A percentile compares a stretch with the other conserved stretches of the same genome.
These are phyloP conservation scores for Phylloscopus collybita DNA, from an alignment of 2,797 vertebrate genomes.

Conservation along the genomic window DNA sequence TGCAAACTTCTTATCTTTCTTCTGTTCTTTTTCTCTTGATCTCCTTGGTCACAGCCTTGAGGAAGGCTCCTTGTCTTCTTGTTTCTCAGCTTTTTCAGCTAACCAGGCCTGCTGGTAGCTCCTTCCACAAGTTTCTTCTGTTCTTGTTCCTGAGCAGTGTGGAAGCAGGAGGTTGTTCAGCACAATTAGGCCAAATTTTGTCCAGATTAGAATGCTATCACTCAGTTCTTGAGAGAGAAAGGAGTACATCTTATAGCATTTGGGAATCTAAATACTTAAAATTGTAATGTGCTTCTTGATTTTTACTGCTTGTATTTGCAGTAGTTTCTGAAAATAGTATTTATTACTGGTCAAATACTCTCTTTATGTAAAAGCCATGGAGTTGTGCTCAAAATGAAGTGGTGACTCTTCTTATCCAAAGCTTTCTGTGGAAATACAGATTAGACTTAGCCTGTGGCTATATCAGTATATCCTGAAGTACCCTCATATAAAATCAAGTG, in stretches of 20 bases:
- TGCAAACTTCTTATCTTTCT: no score
- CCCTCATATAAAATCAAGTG: neutral
- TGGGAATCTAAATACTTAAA: neutral
- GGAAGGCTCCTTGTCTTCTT: no score
- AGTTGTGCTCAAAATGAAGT: neutral
- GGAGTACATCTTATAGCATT: neutral
- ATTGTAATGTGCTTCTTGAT: neutral
- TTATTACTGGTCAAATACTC: neutral
- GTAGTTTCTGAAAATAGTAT: neutral
- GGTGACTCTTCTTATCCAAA: neutral
- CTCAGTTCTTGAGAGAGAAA: neutral
- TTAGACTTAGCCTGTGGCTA: neutral
- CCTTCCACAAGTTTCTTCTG: neutral
- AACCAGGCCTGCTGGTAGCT: no score
- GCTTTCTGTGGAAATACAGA: neutral
- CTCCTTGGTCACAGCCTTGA: no score
- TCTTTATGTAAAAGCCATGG: neutral
- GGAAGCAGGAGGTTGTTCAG: neutral
- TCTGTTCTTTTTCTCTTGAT: no score
- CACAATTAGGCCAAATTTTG: neutral
- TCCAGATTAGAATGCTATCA: neutral
- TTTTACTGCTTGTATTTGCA: constrained; percentile 3
- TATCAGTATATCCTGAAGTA: neutral
- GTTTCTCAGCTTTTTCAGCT: no score
- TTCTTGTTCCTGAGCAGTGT: neutral